Conservation (phyloP, 2,797 vertebrate species). For the Sebastes steindachneri region DNA sequence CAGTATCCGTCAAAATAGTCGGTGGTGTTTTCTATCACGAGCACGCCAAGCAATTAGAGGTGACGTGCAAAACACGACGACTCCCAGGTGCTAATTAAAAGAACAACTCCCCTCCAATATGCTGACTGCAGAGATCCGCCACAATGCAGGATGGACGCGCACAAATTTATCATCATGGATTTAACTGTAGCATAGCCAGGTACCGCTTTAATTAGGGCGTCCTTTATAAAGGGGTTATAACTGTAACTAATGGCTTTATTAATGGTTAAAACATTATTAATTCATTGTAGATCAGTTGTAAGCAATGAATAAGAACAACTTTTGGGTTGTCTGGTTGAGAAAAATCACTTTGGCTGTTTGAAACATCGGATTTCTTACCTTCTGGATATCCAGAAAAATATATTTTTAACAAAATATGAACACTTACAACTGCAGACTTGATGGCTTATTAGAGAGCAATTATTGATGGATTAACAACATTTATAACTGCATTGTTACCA, state of each 20-base stretch:
- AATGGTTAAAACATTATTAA: neutral
- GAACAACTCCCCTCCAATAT: constrained; percentile 73
- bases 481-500: neutral
- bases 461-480: neutral
- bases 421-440: neutral
- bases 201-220: neutral
- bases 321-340: neutral
- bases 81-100: constrained; percentile 85
- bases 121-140: constrained; percentile 58
- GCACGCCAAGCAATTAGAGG: constrained; percentile 84
- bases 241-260: neutral
- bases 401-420: neutral
- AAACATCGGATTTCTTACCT: neutral
- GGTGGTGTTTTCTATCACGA: constrained; percentile 69
- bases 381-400: neutral
- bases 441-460: neutral
- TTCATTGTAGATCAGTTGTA: neutral
- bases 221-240: neutral
- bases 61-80: constrained; percentile 79
- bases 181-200: neutral
- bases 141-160: neutral
- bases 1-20: constrained; percentile 68
- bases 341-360: neutral
- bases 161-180: constrained; percentile 32
- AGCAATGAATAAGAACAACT: neutral